Conservation (phyloP, 2,888 invertebrate genomes). For the Argyresthia albistria region DNA sequence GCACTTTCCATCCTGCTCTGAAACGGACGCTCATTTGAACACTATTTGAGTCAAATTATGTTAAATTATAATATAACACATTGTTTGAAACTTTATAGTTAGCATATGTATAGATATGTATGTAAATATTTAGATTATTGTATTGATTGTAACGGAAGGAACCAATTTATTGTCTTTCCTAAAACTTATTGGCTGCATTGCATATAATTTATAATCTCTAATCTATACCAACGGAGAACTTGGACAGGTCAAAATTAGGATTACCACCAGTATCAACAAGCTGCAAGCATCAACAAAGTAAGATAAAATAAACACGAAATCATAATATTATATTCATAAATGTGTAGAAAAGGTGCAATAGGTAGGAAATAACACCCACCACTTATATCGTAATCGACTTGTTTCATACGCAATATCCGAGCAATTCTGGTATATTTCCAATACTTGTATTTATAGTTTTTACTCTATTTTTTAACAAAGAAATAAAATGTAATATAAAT, state of each 20-base stretch:
- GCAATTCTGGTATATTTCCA: constrained; percentile 18
- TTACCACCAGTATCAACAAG: too few species aligned
- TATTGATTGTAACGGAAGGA: constrained; percentile 6
- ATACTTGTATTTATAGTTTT: constrained; percentile 22
- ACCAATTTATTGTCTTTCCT: too few species aligned
- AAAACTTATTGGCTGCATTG: too few species aligned
- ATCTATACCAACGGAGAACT: too few species aligned
- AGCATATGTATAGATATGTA: constrained; percentile 2
- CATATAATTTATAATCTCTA: too few species aligned
- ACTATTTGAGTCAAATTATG: not conserved
- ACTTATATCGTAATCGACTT: constrained; percentile 5
- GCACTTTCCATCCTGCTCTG: too few species aligned
- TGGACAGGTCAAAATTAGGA: too few species aligned
- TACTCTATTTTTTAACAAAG: constrained; percentile 27
- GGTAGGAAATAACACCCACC: not conserved
- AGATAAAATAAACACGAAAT: too few species aligned
- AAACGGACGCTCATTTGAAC: too few species aligned
- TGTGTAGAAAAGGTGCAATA: too few species aligned
- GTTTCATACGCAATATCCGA: not conserved
- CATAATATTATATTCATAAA: too few species aligned
- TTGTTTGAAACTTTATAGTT: not conserved
- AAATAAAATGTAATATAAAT: constrained; percentile 22
- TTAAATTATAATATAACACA: not conserved
- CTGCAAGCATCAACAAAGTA: too few species aligned
- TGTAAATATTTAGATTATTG: constrained; percentile 6